Conservation (phyloP, 2,113 vertebrate species). For the Psilopsiagon aurifrons region DNA sequence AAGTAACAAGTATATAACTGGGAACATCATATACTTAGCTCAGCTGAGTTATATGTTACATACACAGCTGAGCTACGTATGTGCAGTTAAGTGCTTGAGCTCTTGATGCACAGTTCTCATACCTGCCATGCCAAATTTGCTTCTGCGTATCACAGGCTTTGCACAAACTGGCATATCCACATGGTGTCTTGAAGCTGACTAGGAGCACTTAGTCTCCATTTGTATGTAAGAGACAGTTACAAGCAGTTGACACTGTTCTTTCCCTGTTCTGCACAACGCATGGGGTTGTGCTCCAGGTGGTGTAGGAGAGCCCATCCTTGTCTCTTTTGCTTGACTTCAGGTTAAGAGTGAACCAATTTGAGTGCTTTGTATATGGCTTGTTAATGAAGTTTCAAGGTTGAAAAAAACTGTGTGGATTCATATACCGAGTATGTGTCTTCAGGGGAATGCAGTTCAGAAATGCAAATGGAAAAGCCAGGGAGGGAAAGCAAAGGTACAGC, state of each 20-base stretch:
- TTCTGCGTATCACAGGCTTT: background rate
- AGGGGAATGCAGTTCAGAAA: background rate
- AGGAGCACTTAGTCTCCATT: background rate
- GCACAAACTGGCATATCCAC: background rate
- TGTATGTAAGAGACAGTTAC: background rate
- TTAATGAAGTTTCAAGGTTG: background rate
- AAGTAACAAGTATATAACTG: background rate
- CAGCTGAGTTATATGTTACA: background rate
- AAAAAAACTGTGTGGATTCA: background rate
- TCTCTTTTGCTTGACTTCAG: background rate
- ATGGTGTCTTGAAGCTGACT: background rate
- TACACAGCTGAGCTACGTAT: fast-evolving
- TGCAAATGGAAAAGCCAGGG: background rate
- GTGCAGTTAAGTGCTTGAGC: background rate
- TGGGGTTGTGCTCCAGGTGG: background rate
- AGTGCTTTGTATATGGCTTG: background rate
- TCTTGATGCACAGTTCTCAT: background rate
- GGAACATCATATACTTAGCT: background rate
- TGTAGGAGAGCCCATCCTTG: background rate
- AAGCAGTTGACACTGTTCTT: background rate
- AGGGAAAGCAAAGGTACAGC: background rate
- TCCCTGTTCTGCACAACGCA: fast-evolving
- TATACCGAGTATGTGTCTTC: background rate
- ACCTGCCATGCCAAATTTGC: background rate
- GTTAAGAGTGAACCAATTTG: background rate